phyloP scores from a whole-genome alignment of 2,113 vertebrate species.

The Pangasianodon gigas region DNA sequence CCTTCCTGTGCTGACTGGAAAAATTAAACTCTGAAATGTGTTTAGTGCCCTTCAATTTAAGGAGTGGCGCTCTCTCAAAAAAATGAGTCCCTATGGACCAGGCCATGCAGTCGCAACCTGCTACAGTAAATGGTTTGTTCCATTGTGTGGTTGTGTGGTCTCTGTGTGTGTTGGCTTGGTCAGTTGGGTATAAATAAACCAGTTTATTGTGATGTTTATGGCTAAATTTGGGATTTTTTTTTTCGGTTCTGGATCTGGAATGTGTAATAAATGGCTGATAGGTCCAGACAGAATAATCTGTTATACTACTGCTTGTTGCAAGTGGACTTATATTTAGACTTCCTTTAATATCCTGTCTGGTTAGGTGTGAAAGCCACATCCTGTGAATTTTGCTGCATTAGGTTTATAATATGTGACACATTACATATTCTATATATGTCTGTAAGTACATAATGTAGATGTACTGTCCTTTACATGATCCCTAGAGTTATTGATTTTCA shows the following conservation, averaged over 20 bases:
- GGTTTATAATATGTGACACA: no score
- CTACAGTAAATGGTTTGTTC: slow-evolving; percentile 16
- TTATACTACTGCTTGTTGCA: background rate
- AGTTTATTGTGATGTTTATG: slow-evolving; percentile 20
- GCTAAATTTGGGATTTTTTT: background rate
- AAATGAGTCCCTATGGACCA: slow-evolving; percentile 29
- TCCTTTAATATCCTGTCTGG: background rate
- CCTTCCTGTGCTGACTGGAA: slow-evolving; percentile 52
- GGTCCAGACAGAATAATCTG: background rate
- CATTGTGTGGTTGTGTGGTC: slow-evolving; percentile 49
- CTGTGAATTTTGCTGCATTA: background rate
- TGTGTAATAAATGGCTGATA: background rate
- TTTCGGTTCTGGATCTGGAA: background rate
- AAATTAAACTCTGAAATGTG: slow-evolving; percentile 53
- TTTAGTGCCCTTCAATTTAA: slow-evolving; percentile 51
- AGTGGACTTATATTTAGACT: background rate
- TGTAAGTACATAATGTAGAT: no score
- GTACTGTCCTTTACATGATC: no score
- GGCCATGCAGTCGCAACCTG: slow-evolving; percentile 9
- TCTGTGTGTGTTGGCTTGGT: background rate
- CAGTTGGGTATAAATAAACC: slow-evolving; percentile 32
- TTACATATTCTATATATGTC: background rate
- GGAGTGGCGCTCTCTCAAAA: slow-evolving; percentile 34
- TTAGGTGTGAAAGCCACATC: background rate
- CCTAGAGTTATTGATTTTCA: no score